Conservation (phyloP, 2,797 vertebrate species). For the Sparus aurata region DNA sequence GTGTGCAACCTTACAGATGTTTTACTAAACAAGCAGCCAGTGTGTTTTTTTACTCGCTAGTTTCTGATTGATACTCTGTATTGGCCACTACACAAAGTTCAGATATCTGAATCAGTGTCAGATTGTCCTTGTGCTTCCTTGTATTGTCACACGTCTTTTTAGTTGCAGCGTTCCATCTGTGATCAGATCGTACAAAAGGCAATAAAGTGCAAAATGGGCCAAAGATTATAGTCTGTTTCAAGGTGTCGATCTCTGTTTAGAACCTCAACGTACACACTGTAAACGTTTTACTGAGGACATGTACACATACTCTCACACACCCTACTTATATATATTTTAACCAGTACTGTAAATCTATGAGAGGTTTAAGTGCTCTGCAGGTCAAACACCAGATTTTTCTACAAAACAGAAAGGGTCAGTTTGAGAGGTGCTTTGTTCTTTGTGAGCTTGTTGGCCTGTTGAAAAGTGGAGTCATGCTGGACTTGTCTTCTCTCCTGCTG, state of each 20-base stretch:
- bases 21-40: too few relatives aligned
- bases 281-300: not conserved
- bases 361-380: not conserved
- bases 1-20: too few relatives aligned
- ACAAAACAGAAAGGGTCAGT: not conserved
- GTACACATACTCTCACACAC: not conserved
- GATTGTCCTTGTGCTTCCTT: not conserved
- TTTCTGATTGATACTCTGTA: too few relatives aligned
- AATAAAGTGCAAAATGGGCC: not conserved
- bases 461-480: not conserved
- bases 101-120: too few relatives aligned
- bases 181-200: not conserved
- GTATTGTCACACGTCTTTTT: not conserved
- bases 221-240: slow-evolving; percentile 1
- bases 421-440: not conserved
- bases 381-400: not conserved
- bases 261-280: not conserved
- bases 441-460: slow-evolving; percentile 7
- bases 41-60: too few relatives aligned
- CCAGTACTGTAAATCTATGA: not conserved
- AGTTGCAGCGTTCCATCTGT: not conserved
- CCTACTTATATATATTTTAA: slow-evolving; percentile 27
- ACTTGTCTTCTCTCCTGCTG: slow-evolving; percentile 11
- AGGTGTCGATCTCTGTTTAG: slow-evolving; percentile 3
- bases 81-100: too few relatives aligned